These are phyloP conservation scores for Drosophila fulvimacula DNA, from an alignment of 2,888 invertebrate species.

Conservation along the genomic window DNA sequence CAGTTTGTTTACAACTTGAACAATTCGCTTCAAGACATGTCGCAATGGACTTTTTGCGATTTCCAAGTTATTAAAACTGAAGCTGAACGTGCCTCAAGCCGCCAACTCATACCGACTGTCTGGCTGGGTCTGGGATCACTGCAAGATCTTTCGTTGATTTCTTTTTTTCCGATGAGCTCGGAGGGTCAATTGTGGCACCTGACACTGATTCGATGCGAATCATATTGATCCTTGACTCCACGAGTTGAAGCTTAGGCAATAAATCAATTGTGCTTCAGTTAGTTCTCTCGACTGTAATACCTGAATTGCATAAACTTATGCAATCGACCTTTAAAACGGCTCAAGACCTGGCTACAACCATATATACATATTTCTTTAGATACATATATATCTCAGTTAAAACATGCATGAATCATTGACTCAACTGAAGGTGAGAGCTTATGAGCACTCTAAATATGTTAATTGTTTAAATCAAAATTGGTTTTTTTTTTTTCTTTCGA, in stretches of 20 bases:
- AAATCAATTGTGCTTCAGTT: constrained; percentile 33
- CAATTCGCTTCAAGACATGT: constrained; percentile 14
- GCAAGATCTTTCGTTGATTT: neutral
- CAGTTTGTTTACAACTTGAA: constrained; percentile 2
- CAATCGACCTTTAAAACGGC: constrained; percentile 16
- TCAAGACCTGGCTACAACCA: neutral
- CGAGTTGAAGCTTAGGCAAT: constrained; percentile 22
- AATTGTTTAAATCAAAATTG: constrained; percentile 18
- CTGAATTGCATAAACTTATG: constrained; percentile 48
- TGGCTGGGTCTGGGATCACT: constrained; percentile 12
- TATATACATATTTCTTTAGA: no score
- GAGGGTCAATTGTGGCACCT: constrained; percentile 1
- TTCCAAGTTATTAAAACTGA: constrained; percentile 22
- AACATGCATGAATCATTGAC: constrained; percentile 6
- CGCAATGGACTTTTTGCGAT: constrained; percentile 10
- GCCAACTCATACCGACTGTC: neutral
- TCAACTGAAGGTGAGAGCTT: constrained; percentile 7
- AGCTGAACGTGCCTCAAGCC: constrained; percentile 44
- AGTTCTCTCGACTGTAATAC: constrained; percentile 11
- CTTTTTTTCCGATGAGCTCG: constrained; percentile 13
- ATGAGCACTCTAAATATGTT: constrained; percentile 5
- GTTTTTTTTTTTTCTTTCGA: neutral
- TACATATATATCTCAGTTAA: neutral
- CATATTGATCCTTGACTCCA: constrained; percentile 45
- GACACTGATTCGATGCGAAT: neutral